Base-by-base conservation (phyloP, 2,797 vertebrate genomes). In the Enteromius radiatus region DNA sequence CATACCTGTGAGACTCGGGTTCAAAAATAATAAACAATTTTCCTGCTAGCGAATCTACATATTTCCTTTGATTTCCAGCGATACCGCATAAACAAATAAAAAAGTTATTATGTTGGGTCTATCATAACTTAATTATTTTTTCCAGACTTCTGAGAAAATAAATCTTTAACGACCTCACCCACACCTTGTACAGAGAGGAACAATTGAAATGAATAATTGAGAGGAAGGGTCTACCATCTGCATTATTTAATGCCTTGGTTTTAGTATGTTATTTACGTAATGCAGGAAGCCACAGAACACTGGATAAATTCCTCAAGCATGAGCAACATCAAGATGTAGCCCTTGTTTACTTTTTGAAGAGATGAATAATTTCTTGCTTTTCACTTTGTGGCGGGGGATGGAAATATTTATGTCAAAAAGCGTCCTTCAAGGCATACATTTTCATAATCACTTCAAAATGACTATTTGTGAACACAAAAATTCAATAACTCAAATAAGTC, bases 201-300 rank as follows among this genome's bases (percentile, higher is more conserved):
- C 84, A 87, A 81, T 43, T 83, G 28, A 84, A 82, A 91, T 91
- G 67, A 92, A 90, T 91, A 89, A 91, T 91, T 90, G 68, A 89
- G 88, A 87, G 47, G 81, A 63, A 87, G 88, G 78, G 41, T 90
- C 73, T 78, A 71, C 67, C 69, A 86, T 67, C 64, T 87, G 74
- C 80, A 86, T 85, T 87, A 87, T 85, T 76, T 81, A 89, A 71
- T 82, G 83, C 52, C 15, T 68, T 68, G 64, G 77, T 85, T 88
- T 87, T 36, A 71, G 84, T 79, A 38, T 59, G 77, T 43, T 80
- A 69, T 88, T 91, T 89, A 90, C 81, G 87, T 89, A 89, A 91
- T 74, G 69, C 76, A 67, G n/a, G 14, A 78, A 76, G n/a, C 47
- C 59, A 80, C 28, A 74, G 56, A 78, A 79, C 68, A 63, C 49